Base-by-base conservation (phyloP, 2,888 invertebrate species). In the Ornithoptera priamus region DNA sequence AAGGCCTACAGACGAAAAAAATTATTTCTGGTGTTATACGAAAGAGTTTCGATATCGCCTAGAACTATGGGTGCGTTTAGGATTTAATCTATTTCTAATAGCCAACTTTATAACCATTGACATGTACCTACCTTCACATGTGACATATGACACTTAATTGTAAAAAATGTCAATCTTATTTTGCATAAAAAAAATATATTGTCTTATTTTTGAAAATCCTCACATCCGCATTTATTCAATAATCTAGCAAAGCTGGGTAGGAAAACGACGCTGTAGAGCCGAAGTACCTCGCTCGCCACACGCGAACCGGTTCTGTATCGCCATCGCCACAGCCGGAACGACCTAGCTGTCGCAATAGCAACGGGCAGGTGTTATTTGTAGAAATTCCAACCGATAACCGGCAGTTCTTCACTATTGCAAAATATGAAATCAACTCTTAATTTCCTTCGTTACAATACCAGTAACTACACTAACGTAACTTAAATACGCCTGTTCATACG, bases 341-440 rank as follows among this genome's bases (percentile, higher is more conserved):
- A 77, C 73, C 72, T 74, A 77, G 79, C 84, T 86, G 85, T 87
- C 84, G 88, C 86, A 89, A 88, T 83, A 78, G 77, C 80, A 73
- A 36, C 60, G 76, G 81, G 87, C 90, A 88, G 87, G 87, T 89
- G 90, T 84, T 84, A 80, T 86, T 87, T 84, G 84, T 85, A 83
- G 81, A 85, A 87, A 88, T 88, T 85, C 84, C 82, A 78, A 77
- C 72, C 79, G 77, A 85, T 81, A 83, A 82, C 79, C 78, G 75
- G 80, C 81, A 77, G 78, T 76, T 73, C 78, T 73, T 70, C 60
- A 59, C 50, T 60, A 66, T 62, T 58, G 42, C 59, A 24, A 59
- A 70, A 70, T 67, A 22, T 42, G n/a, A 63, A 56, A 67, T 36
- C 24, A 58, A 68, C 46, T 58, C 50, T 68, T 20, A 46, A 59